Base-by-base conservation (phyloP, 2,888 invertebrate genomes). In the Chalcis sispes region DNA sequence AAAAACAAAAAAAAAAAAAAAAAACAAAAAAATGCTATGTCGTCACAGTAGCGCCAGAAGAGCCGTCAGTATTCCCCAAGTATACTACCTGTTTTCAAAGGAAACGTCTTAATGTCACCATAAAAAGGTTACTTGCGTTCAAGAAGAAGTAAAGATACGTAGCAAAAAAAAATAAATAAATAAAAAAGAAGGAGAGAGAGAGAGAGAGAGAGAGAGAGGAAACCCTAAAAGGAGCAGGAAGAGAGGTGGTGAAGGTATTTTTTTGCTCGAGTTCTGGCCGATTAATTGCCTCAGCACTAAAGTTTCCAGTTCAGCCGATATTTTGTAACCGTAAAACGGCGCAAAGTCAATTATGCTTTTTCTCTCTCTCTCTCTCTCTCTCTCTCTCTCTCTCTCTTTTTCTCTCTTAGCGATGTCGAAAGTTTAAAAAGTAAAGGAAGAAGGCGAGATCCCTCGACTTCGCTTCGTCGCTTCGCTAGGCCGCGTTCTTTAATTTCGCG, bases 321-420 rank as follows among this genome's bases (percentile, higher is more conserved):
- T 67, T 74, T 69, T 59, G 67, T 73, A 73, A 73, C 73, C 61
- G 69, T 74, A 69, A 69, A 74, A 25, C 13, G n/a, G 40, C 29
- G 59, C 66, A 50, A 66, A 66, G 65, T 66, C 65, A 66, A 58
- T 65, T 66, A 50, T 23, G 56, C 29, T n/a, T 13, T 54, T 23
- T 27, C 25, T 4, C 4, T 25, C 50, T 27, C 7, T 13, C 20
- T 29, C 42, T n/a, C 10, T 36, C 36, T 7, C 10, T 36, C n/a
- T n/a, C 29, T n/a, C 7, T 54, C 29, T 27, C 25, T 4, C 4
- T 25, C 50, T 27, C 7, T 13, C 20, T 29, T n/a, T n/a, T n/a
- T 23, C 40, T 13, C 36, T 18, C 27, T 58, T n/a, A 3, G 36
- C 36, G 42, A 5, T 36, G 20, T 36, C 59, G 40, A 59, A 59